phyloP scores from a whole-genome alignment of 2,113 vertebrate genomes.

The Solenodon paradoxus region DNA sequence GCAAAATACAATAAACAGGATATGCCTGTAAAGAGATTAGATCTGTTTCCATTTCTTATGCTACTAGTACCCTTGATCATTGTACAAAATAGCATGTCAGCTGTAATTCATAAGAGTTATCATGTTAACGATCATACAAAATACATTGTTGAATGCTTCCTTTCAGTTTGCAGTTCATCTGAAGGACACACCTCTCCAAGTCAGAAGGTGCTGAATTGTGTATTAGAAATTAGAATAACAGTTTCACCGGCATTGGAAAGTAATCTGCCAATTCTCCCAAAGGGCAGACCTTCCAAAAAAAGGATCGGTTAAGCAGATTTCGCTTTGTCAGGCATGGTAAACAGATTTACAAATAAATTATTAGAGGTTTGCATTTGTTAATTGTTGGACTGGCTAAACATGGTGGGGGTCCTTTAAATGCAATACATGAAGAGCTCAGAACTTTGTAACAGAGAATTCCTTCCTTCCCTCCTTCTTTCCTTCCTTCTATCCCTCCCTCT shows the following conservation, averaged over 20 bases:
- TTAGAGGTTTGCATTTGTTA: not conserved
- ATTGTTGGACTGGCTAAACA: not conserved
- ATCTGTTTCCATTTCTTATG: not conserved
- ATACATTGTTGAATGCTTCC: not conserved
- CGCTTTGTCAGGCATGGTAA: not conserved
- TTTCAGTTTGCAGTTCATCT: not conserved
- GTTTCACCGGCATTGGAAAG: not conserved
- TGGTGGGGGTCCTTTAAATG: not conserved
- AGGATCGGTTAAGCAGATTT: not conserved
- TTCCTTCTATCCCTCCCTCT: accelerated
- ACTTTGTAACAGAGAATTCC: not conserved
- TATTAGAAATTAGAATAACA: not conserved
- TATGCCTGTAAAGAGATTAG: not conserved
- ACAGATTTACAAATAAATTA: not conserved
- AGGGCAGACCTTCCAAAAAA: not conserved
- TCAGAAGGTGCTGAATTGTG: not conserved
- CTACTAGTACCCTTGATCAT: not conserved
- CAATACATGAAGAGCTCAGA: not conserved
- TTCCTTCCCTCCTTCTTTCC: accelerated
- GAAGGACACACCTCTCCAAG: not conserved
- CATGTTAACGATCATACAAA: not conserved
- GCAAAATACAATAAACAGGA: not conserved
- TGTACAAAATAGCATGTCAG: not conserved
- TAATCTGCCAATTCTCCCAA: conserved; percentile 25
- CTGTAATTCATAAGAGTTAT: not conserved